These are phyloP conservation scores for Heliconius cydno DNA, from an alignment of 2,888 invertebrate genomes.

Conservation along the genomic window DNA sequence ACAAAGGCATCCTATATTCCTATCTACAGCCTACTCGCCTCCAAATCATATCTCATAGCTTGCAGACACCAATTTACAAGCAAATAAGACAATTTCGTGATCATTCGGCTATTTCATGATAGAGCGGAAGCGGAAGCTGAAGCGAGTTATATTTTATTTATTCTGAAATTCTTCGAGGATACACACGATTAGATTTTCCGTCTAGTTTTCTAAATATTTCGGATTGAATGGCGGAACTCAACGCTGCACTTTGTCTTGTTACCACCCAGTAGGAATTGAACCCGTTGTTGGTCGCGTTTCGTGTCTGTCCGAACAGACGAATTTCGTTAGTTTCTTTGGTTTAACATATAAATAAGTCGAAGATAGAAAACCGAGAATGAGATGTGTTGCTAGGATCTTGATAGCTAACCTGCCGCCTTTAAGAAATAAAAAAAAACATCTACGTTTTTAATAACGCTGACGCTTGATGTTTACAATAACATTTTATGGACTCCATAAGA, in stretches of 20 bases:
- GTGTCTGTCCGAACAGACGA: too few relatives aligned
- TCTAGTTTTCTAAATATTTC: too few relatives aligned
- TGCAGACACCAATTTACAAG: slow-evolving; percentile 55
- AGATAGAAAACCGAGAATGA: background rate
- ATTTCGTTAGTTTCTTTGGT: too few relatives aligned
- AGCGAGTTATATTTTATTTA: background rate
- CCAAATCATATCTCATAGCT: slow-evolving; percentile 49
- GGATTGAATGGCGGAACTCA: too few relatives aligned
- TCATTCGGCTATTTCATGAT: slow-evolving; percentile 40
- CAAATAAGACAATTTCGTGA: slow-evolving; percentile 57
- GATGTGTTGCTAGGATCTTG: background rate
- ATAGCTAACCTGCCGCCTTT: background rate
- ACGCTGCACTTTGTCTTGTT: too few relatives aligned
- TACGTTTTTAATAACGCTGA: slow-evolving; percentile 16
- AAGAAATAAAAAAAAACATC: background rate
- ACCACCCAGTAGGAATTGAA: too few relatives aligned
- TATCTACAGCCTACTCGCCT: slow-evolving; percentile 39
- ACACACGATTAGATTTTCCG: too few relatives aligned
- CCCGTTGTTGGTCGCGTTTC: too few relatives aligned
- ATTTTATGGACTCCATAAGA: slow-evolving; percentile 33
- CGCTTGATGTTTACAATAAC: slow-evolving; percentile 19
- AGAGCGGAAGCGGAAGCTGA: slow-evolving; percentile 34
- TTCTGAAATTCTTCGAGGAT: too few relatives aligned
- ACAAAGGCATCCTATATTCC: slow-evolving; percentile 40
- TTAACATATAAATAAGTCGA: background rate